Evolutionary conservation across 2,888 invertebrate species (phyloP).

Genomic region (Conomelus anceps): DNA sequence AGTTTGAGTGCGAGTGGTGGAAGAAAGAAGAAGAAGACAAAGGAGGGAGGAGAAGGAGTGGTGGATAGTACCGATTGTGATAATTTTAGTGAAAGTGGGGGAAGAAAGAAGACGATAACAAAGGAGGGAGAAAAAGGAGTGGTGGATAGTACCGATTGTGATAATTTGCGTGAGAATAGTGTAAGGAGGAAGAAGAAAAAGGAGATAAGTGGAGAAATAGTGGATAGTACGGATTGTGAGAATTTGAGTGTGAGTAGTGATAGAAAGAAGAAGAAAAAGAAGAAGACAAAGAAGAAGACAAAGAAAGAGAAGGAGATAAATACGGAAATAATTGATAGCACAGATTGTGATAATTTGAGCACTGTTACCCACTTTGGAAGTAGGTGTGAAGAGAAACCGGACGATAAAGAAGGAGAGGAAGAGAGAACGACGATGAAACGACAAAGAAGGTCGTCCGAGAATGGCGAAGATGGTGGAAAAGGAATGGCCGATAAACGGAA

Average conservation of each 20-base stretch:
- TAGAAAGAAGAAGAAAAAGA: background rate
- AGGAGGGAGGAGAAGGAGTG: background rate
- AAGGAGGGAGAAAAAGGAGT: background rate
- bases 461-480: background rate
- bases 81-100: background rate
- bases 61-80: background rate
- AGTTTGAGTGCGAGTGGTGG: no score
- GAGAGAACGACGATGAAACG: background rate
- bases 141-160: background rate
- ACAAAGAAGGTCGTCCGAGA: no score
- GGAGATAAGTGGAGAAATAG: background rate
- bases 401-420: background rate
- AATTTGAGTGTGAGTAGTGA: background rate
- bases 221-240: background rate
- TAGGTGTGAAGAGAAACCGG: background rate
- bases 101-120: background rate
- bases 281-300: background rate
- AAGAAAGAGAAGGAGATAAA: background rate
- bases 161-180: background rate
- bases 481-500: background rate
- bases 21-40: no score
- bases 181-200: background rate
- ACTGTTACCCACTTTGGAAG: no score
- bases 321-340: background rate
- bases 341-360: background rate